Evolutionary conservation across 1,140 invertebrate genomes (phyloP).

Genomic region (Macrocentrus cingulum): DNA sequence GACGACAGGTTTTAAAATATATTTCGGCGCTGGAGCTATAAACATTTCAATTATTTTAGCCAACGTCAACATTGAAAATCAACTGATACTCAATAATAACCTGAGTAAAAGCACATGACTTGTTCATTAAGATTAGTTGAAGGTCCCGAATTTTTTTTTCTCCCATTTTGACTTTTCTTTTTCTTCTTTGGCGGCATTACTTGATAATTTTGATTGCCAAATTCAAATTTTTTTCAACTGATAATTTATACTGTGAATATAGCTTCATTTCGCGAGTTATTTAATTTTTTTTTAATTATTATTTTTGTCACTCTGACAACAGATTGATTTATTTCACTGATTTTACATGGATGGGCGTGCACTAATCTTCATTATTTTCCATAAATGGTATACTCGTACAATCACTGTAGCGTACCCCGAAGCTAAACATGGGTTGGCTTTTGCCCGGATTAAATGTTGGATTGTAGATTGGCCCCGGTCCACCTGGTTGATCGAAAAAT

Average conservation of each 20-base stretch:
- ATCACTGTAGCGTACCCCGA: slow-evolving; percentile 49
- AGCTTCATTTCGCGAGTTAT: slow-evolving; percentile 4
- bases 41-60: background rate
- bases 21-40: slow-evolving; percentile 50
- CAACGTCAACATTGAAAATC: background rate
- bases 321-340: slow-evolving; percentile 6
- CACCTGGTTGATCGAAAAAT: background rate
- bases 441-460: slow-evolving; percentile 32
- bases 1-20: slow-evolving; percentile 41
- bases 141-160: slow-evolving; percentile 1
- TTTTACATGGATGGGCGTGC: too few relatives aligned
- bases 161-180: background rate
- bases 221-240: slow-evolving; percentile 18
- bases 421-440: slow-evolving; percentile 42
- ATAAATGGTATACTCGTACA: slow-evolving; percentile 40
- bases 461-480: slow-evolving; percentile 47
- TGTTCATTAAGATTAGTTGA: slow-evolving; percentile 1
- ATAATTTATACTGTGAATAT: background rate
- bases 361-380: too few relatives aligned
- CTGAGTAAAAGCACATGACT: slow-evolving; percentile 14
- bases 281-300: background rate
- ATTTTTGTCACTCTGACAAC: background rate
- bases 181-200: slow-evolving; percentile 25
- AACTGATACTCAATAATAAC: slow-evolving; percentile 17
- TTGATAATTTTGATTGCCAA: slow-evolving; percentile 20